These are phyloP conservation scores for Mobula hypostoma DNA, from an alignment of 2,113 vertebrate species.

Conservation along the genomic window DNA sequence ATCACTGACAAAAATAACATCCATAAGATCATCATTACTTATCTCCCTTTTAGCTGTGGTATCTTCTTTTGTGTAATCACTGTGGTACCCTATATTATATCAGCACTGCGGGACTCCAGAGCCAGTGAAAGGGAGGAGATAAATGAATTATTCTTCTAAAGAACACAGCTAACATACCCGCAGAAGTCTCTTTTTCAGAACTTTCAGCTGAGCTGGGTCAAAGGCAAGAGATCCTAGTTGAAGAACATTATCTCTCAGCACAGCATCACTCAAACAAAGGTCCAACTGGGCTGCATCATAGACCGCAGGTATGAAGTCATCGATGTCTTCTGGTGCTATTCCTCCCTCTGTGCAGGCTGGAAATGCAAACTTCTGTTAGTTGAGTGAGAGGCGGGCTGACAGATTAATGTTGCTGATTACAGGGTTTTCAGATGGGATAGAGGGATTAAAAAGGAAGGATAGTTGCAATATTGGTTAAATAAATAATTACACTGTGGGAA, in stretches of 20 bases:
- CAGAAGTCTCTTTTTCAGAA: constrained; percentile 50
- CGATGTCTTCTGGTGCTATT: constrained; percentile 10
- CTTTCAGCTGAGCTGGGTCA: fast-evolving
- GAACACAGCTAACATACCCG: constrained; percentile 45
- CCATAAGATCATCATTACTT: neutral
- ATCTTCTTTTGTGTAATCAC: neutral
- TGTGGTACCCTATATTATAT: neutral
- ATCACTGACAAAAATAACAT: neutral
- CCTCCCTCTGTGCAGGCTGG: constrained; percentile 46
- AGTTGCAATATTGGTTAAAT: no score
- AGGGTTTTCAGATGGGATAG: no score
- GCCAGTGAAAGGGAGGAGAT: neutral
- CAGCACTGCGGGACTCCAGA: fast-evolving
- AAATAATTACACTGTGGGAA: no score
- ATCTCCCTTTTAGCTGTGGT: neutral
- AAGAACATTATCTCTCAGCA: constrained; percentile 47
- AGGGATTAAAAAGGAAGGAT: no score
- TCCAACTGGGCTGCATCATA: constrained; percentile 43
- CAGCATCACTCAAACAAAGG: constrained; percentile 44
- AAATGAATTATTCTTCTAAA: neutral
- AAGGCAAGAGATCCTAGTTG: constrained; percentile 41
- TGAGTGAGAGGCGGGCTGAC: neutral
- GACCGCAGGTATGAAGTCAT: fast-evolving
- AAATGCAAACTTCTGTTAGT: neutral
- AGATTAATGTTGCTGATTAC: no score